Conservation (phyloP, 1,140 invertebrate genomes). For the Anastatus disparis region DNA sequence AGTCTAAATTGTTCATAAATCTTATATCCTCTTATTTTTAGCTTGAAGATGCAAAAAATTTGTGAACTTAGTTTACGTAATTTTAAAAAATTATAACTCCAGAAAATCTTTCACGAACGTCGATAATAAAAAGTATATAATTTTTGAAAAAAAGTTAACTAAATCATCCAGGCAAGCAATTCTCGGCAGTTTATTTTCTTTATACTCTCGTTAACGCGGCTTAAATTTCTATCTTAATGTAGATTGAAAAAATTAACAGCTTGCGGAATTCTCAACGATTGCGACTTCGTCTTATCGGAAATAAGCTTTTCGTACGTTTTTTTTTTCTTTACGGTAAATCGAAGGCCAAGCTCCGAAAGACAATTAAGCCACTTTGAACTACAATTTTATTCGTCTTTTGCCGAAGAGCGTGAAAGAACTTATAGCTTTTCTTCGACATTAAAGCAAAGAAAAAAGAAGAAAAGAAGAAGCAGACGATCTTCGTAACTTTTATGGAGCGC, state of each 20-base stretch:
- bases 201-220: too few relatives aligned
- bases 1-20: too few relatives aligned
- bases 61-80: too few relatives aligned
- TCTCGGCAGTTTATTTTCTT: too few relatives aligned
- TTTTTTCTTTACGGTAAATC: neutral
- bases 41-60: too few relatives aligned
- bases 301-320: too few relatives aligned
- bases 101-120: too few relatives aligned
- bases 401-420: conserved; percentile 12
- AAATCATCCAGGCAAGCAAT: neutral
- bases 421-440: too few relatives aligned
- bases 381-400: conserved; percentile 23
- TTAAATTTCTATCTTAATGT: neutral
- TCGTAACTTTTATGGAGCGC: conserved; percentile 20
- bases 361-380: conserved; percentile 32
- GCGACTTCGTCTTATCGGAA: neutral
- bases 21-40: too few relatives aligned
- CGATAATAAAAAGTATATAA: too few relatives aligned
- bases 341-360: neutral
- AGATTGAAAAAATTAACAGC: conserved; percentile 2
- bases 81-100: too few relatives aligned
- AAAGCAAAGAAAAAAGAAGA: neutral
- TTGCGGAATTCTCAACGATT: neutral
- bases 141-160: too few relatives aligned
- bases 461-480: neutral